Evolutionary conservation across 2,888 invertebrate species (phyloP), one percentile per base, ranked within the genome.

Genomic region (Drosophila atripex): DNA sequence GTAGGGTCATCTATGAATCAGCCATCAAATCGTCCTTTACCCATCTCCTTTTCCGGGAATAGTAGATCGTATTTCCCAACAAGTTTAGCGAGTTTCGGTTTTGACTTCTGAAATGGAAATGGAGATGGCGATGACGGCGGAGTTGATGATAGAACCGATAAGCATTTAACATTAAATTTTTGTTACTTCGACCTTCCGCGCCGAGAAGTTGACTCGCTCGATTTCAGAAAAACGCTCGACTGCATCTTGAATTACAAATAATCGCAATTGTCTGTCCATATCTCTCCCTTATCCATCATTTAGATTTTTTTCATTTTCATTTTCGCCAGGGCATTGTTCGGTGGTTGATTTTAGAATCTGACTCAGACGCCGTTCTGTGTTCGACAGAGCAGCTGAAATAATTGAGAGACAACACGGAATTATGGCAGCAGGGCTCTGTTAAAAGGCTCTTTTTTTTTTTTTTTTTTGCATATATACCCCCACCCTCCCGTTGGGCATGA

Each of bases 221-320:
- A 86, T 85, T 88, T 78, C 76, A 51, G 75, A 76, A 80, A 80
- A 89, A 88, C 83, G 90, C 90, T 86, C 89, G 89, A 84, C 79
- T 88, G 90, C 90, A 80, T 90, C 90, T 90, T 89, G 73, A 89
- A 90, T 90, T 90, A 89, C 90, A 89, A 90, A 86, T 88, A 89
- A 88, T 89, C 87, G 86, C 88, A 88, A 88, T 88, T 88, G 88
- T 85, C 77, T 88, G 70, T 18, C 47, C 18, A n/a, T 16, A 46
- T 43, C 18, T 54, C 55, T 45, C 30, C 32, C 38, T 14, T 38
- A 18, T 8, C 28, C 16, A 12, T 46, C 16, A 12, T 46, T 50
- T 14, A 35, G 14, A 35, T 35, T 35, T 14, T 46, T 39, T 43
- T 28, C 45, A 12, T n/a, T 25, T 47, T 21, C 16, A 32, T 49